Evolutionary conservation across 2,888 invertebrate species (phyloP).

Genomic region (Thecocarcelia acutangulata): DNA sequence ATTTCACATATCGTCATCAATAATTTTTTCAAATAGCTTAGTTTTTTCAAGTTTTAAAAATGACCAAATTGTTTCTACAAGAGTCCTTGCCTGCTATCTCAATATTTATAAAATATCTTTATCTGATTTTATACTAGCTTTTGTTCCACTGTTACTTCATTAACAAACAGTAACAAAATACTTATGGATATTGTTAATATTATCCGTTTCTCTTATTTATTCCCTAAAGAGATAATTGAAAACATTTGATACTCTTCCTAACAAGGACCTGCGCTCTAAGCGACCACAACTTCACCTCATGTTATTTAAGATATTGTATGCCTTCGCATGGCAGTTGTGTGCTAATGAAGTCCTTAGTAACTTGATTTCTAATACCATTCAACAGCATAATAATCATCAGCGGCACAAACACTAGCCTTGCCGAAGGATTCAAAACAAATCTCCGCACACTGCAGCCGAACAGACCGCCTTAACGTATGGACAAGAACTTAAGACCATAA

Average conservation of each 20-base stretch:
- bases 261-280: slow-evolving; percentile 48
- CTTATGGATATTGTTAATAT: slow-evolving; percentile 13
- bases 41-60: no score
- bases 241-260: slow-evolving; percentile 8
- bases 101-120: background rate
- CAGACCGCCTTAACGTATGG: slow-evolving; percentile 50
- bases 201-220: slow-evolving; percentile 58
- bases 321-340: slow-evolving; percentile 29
- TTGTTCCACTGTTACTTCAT: slow-evolving; percentile 1
- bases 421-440: slow-evolving; percentile 42
- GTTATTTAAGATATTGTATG: slow-evolving; percentile 19
- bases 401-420: slow-evolving; percentile 42
- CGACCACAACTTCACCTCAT: slow-evolving; percentile 1
- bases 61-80: no score
- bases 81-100: no score
- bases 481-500: slow-evolving; percentile 36
- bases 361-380: slow-evolving; percentile 29
- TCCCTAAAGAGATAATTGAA: slow-evolving; percentile 50
- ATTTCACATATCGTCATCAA: no score
- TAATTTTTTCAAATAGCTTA: no score
- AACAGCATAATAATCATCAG: slow-evolving; percentile 11
- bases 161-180: slow-evolving; percentile 47
- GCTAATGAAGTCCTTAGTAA: slow-evolving; percentile 36
- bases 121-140: background rate
- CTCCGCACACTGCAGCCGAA: background rate